Conservation (phyloP, 2,888 invertebrate genomes). For the Hartigia nigra region DNA sequence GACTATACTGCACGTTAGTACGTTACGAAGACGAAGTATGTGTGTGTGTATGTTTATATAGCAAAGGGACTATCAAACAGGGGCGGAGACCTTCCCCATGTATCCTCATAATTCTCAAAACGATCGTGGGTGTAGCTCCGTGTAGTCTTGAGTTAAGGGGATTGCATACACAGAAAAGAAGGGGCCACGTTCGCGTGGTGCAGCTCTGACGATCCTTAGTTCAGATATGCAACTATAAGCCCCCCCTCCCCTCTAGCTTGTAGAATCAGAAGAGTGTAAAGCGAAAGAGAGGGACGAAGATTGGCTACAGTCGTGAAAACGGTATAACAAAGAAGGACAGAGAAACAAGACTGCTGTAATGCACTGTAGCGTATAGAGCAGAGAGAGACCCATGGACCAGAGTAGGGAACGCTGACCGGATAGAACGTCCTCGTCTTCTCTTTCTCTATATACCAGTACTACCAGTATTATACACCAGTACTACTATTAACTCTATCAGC, state of each 20-base stretch:
- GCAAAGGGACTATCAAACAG: slow-evolving; percentile 44
- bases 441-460: neutral
- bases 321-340: neutral
- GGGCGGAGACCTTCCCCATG: slow-evolving; percentile 35
- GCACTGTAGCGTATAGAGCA: neutral
- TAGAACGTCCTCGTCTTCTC: slow-evolving; percentile 19
- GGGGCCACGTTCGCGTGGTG: slow-evolving; percentile 13
- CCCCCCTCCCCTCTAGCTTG: neutral
- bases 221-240: slow-evolving; percentile 35
- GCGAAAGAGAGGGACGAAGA: slow-evolving; percentile 14
- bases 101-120: slow-evolving; percentile 37
- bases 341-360: neutral
- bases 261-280: slow-evolving; percentile 9
- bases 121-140: slow-evolving; percentile 38
- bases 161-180: slow-evolving; percentile 24
- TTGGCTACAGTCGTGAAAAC: neutral
- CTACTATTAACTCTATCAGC: neutral
- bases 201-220: slow-evolving; percentile 34
- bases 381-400: neutral
- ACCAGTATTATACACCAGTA: neutral
- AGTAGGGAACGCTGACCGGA: slow-evolving; percentile 16
- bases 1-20: neutral
- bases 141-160: slow-evolving; percentile 31
- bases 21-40: neutral
- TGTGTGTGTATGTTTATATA: slow-evolving; percentile 37